Percentiles rank a stretch among this genome's conserved stretches.
Conservation (phyloP, 2,888 invertebrate species). For the Parochlus steinenii region DNA sequence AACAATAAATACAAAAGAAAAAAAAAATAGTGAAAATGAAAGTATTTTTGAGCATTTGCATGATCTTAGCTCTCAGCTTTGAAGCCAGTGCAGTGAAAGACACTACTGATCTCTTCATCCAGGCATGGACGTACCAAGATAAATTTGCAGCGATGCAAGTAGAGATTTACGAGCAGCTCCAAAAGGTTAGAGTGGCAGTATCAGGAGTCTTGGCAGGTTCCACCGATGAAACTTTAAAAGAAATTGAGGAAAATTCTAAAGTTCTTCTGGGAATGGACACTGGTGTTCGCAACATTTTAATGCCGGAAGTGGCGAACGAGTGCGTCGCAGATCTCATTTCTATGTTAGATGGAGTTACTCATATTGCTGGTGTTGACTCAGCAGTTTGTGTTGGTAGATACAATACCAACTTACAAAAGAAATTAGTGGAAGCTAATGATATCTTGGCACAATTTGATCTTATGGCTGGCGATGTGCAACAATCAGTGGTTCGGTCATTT, state of each 20-base stretch:
- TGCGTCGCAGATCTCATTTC: not conserved
- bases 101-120: too few species aligned
- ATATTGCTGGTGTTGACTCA: not conserved
- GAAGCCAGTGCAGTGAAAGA: too few species aligned
- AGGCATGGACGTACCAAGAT: too few species aligned
- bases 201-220: not conserved
- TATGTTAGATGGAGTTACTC: not conserved
- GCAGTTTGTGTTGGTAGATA: not conserved
- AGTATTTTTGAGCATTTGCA: too few species aligned
- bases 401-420: not conserved
- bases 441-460: not conserved
- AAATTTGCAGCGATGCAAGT: too few species aligned
- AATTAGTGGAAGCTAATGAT: not conserved
- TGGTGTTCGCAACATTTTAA: not conserved
- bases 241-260: conserved; percentile 1
- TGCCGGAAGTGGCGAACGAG: not conserved
- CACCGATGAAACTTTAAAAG: not conserved
- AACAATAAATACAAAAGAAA: too few species aligned
- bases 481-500: conserved; percentile 2
- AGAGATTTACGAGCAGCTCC: not conserved
- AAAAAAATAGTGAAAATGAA: too few species aligned
- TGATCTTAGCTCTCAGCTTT: too few species aligned
- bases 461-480: not conserved
- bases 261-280: not conserved
- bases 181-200: not conserved